Evolutionary conservation across 2,797 vertebrate species (phyloP).

Genomic region (Epinephelus coioides): DNA sequence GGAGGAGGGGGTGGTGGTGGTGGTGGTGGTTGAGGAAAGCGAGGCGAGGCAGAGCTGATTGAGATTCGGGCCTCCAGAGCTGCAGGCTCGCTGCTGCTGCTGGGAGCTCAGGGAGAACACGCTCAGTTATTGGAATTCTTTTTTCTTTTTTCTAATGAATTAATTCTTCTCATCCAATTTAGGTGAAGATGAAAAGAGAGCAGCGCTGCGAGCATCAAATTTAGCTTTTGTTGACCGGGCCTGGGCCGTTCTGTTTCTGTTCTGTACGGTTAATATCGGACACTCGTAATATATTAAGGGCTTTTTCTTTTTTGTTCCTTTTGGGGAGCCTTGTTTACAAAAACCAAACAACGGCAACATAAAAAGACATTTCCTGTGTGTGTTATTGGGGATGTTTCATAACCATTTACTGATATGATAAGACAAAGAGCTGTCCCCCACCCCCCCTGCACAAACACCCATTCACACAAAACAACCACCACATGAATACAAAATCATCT

Average conservation of each 20-base stretch:
- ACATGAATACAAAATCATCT: slow-evolving; percentile 34
- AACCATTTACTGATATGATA: slow-evolving; percentile 54
- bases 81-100: slow-evolving; percentile 79
- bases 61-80: slow-evolving; percentile 85
- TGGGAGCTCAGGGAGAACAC: slow-evolving; percentile 79
- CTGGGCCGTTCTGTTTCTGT: slow-evolving; percentile 59
- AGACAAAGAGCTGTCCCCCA: slow-evolving; percentile 30
- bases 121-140: slow-evolving; percentile 80
- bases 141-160: slow-evolving; percentile 82
- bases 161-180: slow-evolving; percentile 85
- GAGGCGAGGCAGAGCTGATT: slow-evolving; percentile 84
- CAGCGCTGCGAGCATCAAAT: slow-evolving; percentile 74
- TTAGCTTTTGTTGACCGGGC: slow-evolving; percentile 78
- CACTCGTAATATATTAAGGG: slow-evolving; percentile 64
- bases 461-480: not conserved
- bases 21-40: slow-evolving; percentile 59
- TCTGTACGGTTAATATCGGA: slow-evolving; percentile 70
- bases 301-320: slow-evolving; percentile 19
- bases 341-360: slow-evolving; percentile 45
- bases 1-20: slow-evolving; percentile 9
- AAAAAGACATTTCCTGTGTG: slow-evolving; percentile 55
- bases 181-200: slow-evolving; percentile 82
- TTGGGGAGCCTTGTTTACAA: slow-evolving; percentile 58
- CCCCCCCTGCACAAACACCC: not conserved
- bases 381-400: slow-evolving; percentile 47